phyloP scores from a whole-genome alignment of 2,113 vertebrate genomes.

The Gambusia holbrooki region DNA sequence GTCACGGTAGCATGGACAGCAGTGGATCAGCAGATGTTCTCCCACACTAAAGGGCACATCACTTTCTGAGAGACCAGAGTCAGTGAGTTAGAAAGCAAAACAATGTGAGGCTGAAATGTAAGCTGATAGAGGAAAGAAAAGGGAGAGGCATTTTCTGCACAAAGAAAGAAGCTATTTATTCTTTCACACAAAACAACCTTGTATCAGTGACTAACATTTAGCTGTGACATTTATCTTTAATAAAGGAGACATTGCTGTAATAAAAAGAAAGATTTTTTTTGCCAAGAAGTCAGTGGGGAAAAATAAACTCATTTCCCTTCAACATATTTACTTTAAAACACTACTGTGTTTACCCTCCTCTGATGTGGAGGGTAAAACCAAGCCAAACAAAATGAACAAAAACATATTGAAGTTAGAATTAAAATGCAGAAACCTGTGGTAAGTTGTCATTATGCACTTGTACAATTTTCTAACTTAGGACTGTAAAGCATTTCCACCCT shows the following conservation, averaged over 20 bases:
- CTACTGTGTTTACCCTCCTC: neutral
- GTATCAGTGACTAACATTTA: constrained; percentile 31
- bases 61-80: constrained; percentile 16
- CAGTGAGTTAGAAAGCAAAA: constrained; percentile 4
- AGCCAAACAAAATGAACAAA: neutral
- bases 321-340: too few species aligned
- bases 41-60: constrained; percentile 22
- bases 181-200: constrained; percentile 12
- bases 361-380: neutral
- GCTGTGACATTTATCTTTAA: constrained; percentile 35
- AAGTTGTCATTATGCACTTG: neutral
- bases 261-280: constrained; percentile 8
- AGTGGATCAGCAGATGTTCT: constrained; percentile 33
- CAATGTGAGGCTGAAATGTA: constrained; percentile 13
- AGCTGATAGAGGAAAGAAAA: constrained; percentile 13
- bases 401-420: neutral
- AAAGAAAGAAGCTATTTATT: constrained; percentile 19
- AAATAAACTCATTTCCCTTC: neutral
- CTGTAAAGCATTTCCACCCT: neutral
- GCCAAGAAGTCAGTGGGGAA: constrained; percentile 6
- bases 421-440: neutral
- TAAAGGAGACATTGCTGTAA: constrained; percentile 14
- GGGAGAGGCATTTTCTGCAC: neutral
- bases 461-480: neutral
- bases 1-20: neutral